These are phyloP conservation scores for Amblyjoppa proteus DNA, from an alignment of 2,888 invertebrate genomes.

Conservation along the genomic window DNA sequence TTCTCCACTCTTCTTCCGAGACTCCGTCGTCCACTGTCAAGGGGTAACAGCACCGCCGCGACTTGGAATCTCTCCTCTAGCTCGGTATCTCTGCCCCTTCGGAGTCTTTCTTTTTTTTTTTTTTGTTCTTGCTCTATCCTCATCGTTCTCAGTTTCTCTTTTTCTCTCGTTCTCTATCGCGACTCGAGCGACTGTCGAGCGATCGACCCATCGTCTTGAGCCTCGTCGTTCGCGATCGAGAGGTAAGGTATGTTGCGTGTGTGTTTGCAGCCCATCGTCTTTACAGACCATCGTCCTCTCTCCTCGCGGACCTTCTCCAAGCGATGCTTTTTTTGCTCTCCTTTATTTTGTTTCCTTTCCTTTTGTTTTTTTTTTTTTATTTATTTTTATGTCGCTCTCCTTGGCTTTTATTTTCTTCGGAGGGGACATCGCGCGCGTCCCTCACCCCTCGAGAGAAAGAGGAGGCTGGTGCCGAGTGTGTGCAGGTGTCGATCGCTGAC, in stretches of 20 bases:
- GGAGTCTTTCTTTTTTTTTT: constrained; percentile 11
- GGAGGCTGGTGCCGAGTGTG: constrained; percentile 32
- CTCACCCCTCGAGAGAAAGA: constrained; percentile 19
- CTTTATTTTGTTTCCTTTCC: constrained; percentile 8
- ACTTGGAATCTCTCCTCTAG: constrained; percentile 30
- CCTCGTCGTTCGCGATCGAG: constrained; percentile 43
- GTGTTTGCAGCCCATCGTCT: constrained; percentile 43
- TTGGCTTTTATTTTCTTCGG: constrained; percentile 42
- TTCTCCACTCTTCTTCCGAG: constrained; percentile 21
- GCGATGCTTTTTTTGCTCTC: constrained; percentile 3
- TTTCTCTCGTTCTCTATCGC: constrained; percentile 39
- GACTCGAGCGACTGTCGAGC: constrained; percentile 29
- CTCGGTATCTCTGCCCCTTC: constrained; percentile 25
- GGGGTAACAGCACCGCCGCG: constrained; percentile 25
- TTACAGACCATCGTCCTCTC: constrained; percentile 38
- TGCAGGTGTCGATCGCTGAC: constrained; percentile 61
- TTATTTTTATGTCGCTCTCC: constrained; percentile 15
- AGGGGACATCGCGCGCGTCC: constrained; percentile 32
- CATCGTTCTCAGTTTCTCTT: constrained; percentile 33
- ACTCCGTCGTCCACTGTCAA: constrained; percentile 35
- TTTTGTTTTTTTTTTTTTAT: background rate
- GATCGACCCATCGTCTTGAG: constrained; percentile 48
- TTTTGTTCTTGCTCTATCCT: constrained; percentile 28
- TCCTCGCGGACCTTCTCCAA: constrained; percentile 19
- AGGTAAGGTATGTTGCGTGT: constrained; percentile 52